Evolutionary conservation across 1,140 invertebrate genomes (phyloP), one percentile per base, ranked within the genome.

Genomic region (Drosophila sucinea): DNA sequence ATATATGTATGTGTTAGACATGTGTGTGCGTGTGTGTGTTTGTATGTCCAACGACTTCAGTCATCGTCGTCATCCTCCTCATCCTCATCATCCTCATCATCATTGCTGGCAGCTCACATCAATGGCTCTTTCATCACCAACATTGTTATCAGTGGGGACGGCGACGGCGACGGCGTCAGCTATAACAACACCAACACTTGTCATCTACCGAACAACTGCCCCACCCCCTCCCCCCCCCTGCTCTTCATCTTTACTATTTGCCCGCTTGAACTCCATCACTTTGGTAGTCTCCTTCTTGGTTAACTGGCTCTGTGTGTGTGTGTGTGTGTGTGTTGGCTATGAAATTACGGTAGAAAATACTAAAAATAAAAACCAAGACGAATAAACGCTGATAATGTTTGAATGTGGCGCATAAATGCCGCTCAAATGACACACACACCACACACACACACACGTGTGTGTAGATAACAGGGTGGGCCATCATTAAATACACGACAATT

Each of bases 311-410:
- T 56, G 57, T 40, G 35, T 56, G 57, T 40, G 35, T 17, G 17
- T 17, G 17, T 17, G 17, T 17, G 17, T 17, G 17, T 17, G 17
- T 38, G 51, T 29, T 54, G 66, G 77, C 77, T 79, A 87, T 83
- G 83, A 87, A 86, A 86, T 82, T 79, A 87, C 83, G 72, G 69
- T 86, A 83, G 65, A 87, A 87, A 86, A 86, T 82, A 86, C 79
- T 84, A 70, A 86, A 86, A 86, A 86, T 86, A 86, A 86, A 79
- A 79, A 71, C 72, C 76, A 71, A 79, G 73, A 79, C 70, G 61
- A 75, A 79, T 78, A 75, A 78, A 78, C 71, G 76, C 76, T 79
- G 76, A 79, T 79, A 79, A 79, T 79, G 73, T 79, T 51, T 76
- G 73, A 79, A 75, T 79, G 76, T 79, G 72, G 33, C 73, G 73